phyloP scores from a whole-genome alignment of 2,113 vertebrate genomes.

The Oreocharis arfaki region DNA sequence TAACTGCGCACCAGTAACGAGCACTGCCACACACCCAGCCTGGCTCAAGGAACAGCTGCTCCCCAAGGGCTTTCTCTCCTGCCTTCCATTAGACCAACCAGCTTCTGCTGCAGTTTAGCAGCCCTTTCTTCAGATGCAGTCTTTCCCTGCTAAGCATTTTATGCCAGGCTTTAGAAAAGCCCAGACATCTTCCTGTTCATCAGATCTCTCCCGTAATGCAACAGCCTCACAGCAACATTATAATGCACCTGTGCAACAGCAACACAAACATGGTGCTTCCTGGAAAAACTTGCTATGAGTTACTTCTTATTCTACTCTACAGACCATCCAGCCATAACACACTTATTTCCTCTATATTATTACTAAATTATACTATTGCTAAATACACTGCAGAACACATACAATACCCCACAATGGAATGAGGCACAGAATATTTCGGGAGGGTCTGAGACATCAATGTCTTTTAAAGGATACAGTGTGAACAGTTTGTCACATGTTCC shows the following conservation, averaged over 20 bases:
- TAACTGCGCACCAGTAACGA: not conserved
- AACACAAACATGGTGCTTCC: not conserved
- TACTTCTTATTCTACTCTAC: not conserved
- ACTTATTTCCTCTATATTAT: not conserved
- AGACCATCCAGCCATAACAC: not conserved
- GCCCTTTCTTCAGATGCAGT: not conserved
- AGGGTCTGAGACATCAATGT: not conserved
- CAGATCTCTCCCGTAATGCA: not conserved
- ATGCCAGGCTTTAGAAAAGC: not conserved
- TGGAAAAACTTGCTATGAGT: not conserved
- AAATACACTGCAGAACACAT: not conserved
- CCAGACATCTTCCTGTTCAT: not conserved
- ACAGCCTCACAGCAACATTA: rapidly evolving
- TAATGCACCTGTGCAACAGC: not conserved
- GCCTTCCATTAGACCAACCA: not conserved
- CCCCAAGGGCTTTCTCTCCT: not conserved
- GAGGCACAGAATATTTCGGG: not conserved
- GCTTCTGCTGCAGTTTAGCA: not conserved
- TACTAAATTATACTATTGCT: not conserved
- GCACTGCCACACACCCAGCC: not conserved
- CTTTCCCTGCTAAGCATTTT: not conserved
- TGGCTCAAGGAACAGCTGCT: not conserved
- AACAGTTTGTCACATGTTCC: conserved; percentile 62
- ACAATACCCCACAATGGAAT: not conserved
- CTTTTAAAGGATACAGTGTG: conserved; percentile 27